These are phyloP conservation scores for Heteromyza rotundicornis DNA, from an alignment of 2,888 invertebrate species.

Conservation along the genomic window DNA sequence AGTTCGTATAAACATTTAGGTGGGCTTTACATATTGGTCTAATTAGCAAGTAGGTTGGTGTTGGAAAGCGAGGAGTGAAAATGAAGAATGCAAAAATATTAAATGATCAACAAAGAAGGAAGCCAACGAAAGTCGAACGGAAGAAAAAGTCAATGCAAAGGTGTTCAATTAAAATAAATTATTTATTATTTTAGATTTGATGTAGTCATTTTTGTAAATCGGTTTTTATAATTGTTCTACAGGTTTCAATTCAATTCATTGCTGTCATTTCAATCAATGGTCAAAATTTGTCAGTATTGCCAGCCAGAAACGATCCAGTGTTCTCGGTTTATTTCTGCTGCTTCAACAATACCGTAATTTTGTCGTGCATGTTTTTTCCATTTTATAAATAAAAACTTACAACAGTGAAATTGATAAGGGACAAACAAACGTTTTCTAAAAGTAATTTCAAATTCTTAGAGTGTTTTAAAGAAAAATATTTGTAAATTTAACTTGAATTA, in stretches of 20 bases:
- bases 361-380: too few relatives aligned
- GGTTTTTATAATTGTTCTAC: not conserved
- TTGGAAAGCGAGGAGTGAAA: not conserved
- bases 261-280: not conserved
- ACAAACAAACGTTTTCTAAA: too few relatives aligned
- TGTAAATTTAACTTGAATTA: not conserved
- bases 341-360: too few relatives aligned
- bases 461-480: too few relatives aligned
- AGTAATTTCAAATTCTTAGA: too few relatives aligned
- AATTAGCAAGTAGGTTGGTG: not conserved
- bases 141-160: constrained; percentile 6
- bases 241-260: not conserved
- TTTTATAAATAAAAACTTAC: too few relatives aligned
- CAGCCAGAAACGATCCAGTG: not conserved
- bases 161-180: constrained; percentile 14
- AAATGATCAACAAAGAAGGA: not conserved
- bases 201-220: not conserved
- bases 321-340: not conserved
- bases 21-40: not conserved
- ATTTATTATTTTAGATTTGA: constrained; percentile 11
- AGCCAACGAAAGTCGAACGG: not conserved
- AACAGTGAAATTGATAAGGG: too few relatives aligned
- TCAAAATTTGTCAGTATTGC: not conserved
- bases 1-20: not conserved
- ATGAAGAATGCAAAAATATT: not conserved